These are phyloP conservation scores for Lophura nycthemera DNA, from an alignment of 2,113 vertebrate genomes.

Conservation along the genomic window DNA sequence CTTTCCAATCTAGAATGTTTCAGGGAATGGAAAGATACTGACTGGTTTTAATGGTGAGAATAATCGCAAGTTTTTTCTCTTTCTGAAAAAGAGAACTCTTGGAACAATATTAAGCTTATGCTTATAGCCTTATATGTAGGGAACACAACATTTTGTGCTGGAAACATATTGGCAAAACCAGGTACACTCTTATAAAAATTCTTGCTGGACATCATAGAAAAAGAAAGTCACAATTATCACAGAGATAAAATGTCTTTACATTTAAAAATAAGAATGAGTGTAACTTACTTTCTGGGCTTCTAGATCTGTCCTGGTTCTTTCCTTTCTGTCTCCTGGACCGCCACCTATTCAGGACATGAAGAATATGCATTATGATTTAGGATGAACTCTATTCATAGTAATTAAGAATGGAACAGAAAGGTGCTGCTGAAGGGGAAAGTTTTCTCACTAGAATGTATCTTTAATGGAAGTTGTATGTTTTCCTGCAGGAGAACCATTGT, in stretches of 20 bases:
- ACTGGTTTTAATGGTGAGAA: background rate
- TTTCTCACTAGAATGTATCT: background rate
- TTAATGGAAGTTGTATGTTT: background rate
- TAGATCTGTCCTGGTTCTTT: background rate
- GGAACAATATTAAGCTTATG: background rate
- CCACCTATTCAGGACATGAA: background rate
- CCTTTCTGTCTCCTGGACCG: background rate
- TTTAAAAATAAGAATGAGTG: background rate
- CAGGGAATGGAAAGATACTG: background rate
- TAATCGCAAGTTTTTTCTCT: background rate
- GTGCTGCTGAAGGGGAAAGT: background rate
- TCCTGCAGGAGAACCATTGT: background rate
- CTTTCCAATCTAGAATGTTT: background rate
- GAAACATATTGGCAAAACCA: background rate
- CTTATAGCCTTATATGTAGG: background rate
- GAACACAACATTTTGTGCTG: background rate
- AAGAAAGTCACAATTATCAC: background rate
- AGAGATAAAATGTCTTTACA: background rate
- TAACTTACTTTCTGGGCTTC: background rate
- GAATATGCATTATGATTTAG: background rate
- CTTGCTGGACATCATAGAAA: background rate
- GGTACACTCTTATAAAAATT: background rate
- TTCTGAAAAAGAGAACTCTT: background rate
- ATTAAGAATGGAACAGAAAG: background rate
- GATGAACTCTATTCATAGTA: background rate